Evolutionary conservation across 2,888 invertebrate genomes (phyloP), one percentile per base, ranked within the genome.

Genomic region (Leucoptera coffeella): DNA sequence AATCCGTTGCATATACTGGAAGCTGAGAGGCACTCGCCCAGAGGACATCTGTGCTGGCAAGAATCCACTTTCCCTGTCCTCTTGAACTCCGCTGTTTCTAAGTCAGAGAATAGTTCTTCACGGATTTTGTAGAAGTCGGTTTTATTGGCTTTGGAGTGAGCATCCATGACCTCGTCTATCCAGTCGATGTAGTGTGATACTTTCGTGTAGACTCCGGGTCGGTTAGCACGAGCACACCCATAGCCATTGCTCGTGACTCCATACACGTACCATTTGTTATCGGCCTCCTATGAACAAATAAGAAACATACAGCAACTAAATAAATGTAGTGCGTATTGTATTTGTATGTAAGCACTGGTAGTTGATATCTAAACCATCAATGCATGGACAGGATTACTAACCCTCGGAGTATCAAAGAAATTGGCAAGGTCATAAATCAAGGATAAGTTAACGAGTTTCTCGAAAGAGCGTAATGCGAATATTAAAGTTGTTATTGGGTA

Each of bases 191-290:
- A 86, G 50, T 82, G 78, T 15, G 79, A 73, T 7, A 85, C 85
- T 53, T 85, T 85, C 1, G 86, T 86, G 57, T 87, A 87, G 23
- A 86, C 85, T 19, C 86, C 86, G 10, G 86, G 87, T 5, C 85
- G 64, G 44, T 82, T 81, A 1, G 85, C 83, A 34, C 86, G 64
- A 1, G 85, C 86, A 50, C 85, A 86, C 0, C 86, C 85, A 45
- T 85, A 85, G 0, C 85, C 85, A 44, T 86, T 86, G 37, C 85
- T 85, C 1, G 86, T 86, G 8, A 87, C 82, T 7, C 86, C 84
- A 45, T 62, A 59, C 30, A 73, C 58, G 40, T 61, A 69, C 69
- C 71, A 72, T 35, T 58, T 53, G 25, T 38, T 38, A 34, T 60
- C 69, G 3, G 59, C 56, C 35, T 72, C 71, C 72, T 73, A 48